These are phyloP conservation scores for Trinectes maculatus DNA, from an alignment of 2,113 vertebrate genomes.

Conservation along the genomic window DNA sequence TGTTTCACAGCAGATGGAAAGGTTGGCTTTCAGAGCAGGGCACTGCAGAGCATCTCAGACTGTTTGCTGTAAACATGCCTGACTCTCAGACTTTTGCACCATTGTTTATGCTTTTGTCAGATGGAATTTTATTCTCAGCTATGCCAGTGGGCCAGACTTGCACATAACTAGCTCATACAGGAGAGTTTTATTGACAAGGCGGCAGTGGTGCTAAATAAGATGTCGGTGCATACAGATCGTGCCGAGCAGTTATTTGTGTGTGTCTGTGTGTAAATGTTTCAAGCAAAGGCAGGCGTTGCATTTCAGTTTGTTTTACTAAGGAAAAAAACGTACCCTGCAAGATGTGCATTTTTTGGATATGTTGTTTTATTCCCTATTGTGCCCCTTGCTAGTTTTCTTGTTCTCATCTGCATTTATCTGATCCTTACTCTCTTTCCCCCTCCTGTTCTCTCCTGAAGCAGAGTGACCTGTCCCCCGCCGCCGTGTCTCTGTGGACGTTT, in stretches of 20 bases:
- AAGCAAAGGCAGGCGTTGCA: conserved; percentile 40
- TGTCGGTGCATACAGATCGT: conserved; percentile 2
- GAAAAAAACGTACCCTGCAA: conserved; percentile 29
- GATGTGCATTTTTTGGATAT: conserved; percentile 36
- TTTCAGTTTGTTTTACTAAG: conserved; percentile 34
- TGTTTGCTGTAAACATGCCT: neutral
- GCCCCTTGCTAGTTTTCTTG: conserved; percentile 5
- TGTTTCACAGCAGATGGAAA: conserved; percentile 11
- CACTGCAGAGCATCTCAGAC: conserved; percentile 8
- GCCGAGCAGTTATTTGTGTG: neutral
- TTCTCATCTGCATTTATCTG: conserved; percentile 43
- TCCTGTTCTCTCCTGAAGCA: conserved; percentile 31
- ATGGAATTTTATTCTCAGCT: conserved; percentile 13
- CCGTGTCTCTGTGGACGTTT: conserved; percentile 60
- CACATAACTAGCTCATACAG: neutral
- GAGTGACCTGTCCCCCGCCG: conserved; percentile 52
- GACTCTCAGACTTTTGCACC: conserved; percentile 13
- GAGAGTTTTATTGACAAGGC: conserved; percentile 12
- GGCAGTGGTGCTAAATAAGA: conserved; percentile 11
- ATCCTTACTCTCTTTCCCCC: conserved; percentile 34
- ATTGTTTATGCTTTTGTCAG: conserved; percentile 28
- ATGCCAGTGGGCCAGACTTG: conserved; percentile 9
- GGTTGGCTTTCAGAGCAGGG: neutral
- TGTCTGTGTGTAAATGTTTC: conserved; percentile 28
- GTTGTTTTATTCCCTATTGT: conserved; percentile 53